Evolutionary conservation across 2,113 vertebrate genomes (phyloP).

Genomic region (Gymnarchus niloticus): DNA sequence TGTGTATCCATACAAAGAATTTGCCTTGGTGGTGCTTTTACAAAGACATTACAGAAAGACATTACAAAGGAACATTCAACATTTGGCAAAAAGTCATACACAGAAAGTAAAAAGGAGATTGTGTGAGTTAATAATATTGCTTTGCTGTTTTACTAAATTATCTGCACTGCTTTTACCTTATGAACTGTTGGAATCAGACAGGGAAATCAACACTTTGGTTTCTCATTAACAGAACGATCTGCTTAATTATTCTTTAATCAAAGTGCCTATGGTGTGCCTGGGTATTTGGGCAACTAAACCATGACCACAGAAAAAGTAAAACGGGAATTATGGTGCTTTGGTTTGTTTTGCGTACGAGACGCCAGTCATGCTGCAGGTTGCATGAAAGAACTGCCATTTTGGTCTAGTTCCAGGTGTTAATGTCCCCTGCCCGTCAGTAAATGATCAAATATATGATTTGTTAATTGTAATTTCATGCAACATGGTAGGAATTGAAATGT

Average conservation of each 20-base stretch:
- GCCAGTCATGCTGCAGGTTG: not conserved
- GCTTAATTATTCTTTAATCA: not conserved
- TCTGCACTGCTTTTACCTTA: not conserved
- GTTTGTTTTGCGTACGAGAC: not conserved
- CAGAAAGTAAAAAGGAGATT: too few species aligned
- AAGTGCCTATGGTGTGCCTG: not conserved
- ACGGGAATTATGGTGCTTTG: not conserved
- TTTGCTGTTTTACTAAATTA: not conserved
- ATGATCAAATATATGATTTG: not conserved
- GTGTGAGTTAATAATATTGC: too few species aligned
- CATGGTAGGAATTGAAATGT: slow-evolving; percentile 29
- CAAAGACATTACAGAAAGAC: too few species aligned
- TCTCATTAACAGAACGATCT: not conserved
- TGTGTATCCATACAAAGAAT: too few species aligned
- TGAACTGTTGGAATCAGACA: not conserved
- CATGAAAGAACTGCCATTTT: not conserved
- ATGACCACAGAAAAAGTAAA: not conserved
- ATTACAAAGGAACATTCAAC: too few species aligned
- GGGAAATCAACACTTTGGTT: not conserved
- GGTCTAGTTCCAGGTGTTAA: not conserved
- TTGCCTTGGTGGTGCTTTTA: too few species aligned
- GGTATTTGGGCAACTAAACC: not conserved
- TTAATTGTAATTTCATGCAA: not conserved
- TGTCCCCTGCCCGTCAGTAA: not conserved
- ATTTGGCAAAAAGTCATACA: too few species aligned